These are phyloP conservation scores for Loripinus fragilis DNA, from an alignment of 2,888 invertebrate genomes.

Conservation along the genomic window DNA sequence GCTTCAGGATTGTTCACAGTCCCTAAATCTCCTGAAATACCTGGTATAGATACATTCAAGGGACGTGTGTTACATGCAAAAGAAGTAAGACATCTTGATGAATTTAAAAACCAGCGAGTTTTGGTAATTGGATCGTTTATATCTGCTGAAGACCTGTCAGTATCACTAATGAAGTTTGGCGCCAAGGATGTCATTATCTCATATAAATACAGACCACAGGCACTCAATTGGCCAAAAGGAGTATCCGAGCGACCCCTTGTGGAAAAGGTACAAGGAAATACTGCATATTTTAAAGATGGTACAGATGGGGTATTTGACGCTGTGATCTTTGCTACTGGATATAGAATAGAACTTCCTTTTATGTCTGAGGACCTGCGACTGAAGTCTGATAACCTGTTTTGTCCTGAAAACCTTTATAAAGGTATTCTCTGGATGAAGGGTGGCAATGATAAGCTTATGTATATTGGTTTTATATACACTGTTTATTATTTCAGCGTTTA, in stretches of 20 bases:
- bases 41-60: background rate
- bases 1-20: background rate
- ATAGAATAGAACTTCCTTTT: background rate
- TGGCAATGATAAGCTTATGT: background rate
- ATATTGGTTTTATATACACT: background rate
- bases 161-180: background rate
- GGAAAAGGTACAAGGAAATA: background rate
- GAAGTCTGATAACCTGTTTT: background rate
- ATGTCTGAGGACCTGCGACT: background rate
- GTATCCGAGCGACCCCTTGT: background rate
- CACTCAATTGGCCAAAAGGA: background rate
- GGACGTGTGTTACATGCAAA: background rate
- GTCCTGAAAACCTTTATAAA: background rate
- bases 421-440: conserved; percentile 4
- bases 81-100: background rate
- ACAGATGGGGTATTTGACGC: background rate
- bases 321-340: background rate
- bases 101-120: background rate
- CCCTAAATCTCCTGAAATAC: background rate
- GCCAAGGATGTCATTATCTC: background rate
- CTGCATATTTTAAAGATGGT: background rate
- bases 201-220: background rate
- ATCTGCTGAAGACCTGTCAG: background rate
- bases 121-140: background rate
- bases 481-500: background rate